These are phyloP conservation scores for Alviniconcha marisindica DNA, from an alignment of 1,140 invertebrate species.

Conservation along the genomic window DNA sequence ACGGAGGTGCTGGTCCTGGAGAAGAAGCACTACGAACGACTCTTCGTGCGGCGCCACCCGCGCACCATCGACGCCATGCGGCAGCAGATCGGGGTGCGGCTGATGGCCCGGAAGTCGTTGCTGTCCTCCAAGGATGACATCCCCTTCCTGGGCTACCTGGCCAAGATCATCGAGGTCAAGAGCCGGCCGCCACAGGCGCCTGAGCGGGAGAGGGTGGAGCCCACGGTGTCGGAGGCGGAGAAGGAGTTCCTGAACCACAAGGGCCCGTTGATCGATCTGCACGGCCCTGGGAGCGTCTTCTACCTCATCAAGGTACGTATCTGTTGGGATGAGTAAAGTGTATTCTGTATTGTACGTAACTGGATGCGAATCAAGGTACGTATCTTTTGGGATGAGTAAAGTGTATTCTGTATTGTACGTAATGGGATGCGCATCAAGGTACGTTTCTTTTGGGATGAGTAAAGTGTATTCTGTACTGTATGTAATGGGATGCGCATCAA, in stretches of 20 bases:
- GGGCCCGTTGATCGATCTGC: conserved; percentile 69
- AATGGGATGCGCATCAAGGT: no score
- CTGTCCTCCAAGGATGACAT: conserved; percentile 58
- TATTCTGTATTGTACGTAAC: not conserved
- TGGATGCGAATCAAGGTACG: no score
- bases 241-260: conserved; percentile 66
- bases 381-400: no score
- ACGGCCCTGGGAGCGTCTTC: conserved; percentile 73
- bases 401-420: no score
- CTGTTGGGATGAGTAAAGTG: no score
- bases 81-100: conserved; percentile 59
- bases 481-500: no score
- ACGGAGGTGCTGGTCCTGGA: conserved; percentile 74
- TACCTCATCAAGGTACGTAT: conserved; percentile 63
- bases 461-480: no score
- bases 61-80: conserved; percentile 70
- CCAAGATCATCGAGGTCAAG: conserved; percentile 25
- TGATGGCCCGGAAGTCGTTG: conserved; percentile 53
- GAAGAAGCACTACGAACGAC: conserved; percentile 73
- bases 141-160: conserved; percentile 54
- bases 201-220: conserved; percentile 48
- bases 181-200: conserved; percentile 8
- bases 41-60: conserved; percentile 69
- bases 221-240: conserved; percentile 59
- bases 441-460: no score